Base-by-base conservation (phyloP, 2,113 vertebrate genomes). In the Ophthalmolycus amberensis region DNA sequence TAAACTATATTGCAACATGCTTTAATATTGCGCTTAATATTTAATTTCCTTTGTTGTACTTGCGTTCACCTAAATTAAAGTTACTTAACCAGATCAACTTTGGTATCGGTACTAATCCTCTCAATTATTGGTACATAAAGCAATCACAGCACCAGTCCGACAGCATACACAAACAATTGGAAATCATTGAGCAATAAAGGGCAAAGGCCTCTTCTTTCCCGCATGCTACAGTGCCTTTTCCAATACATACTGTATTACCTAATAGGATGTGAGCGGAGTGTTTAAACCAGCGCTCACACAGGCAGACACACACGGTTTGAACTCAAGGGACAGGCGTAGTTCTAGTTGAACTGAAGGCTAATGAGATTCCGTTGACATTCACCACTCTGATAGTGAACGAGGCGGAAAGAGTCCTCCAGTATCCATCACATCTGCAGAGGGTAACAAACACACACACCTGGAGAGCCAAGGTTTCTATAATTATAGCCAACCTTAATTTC, bases 301-400 rank as follows among this genome's bases (percentile, higher is more conserved):
- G 0, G 11, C 72, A 66, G 40, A 79, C 77, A 67, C 75, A 66
- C 71, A 66, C 65, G 76, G 37, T 83, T 20, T 75, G 50, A 85
- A 85, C 90, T 80, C 59, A 18, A 70, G 81, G 88, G 90, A 86
- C 62, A 70, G 44, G 82, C 46, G n/a, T 58, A 77, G 83, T 86
- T 77, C 70, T 89, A 90, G 89, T 92, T 93, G 87, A 93, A 90
- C 82, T 63, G 48, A 80, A 88, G 92, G 93, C 84, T 88, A 90
- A 90, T 89, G 87, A 85, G 87, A 88, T 92, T 90, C 83, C 73
- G 76, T 87, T 89, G 75, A 88, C 86, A 88, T 85, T 91, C 75
- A 67, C 67, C 70, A 70, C 76, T 48, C 37, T 63, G 73, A 65
- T 44, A 25, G 63, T 65, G 80, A 68, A 48, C 58, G 34, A 77